phyloP scores from a whole-genome alignment of 2,113 vertebrate genomes.

The Gnathonemus echidnorhynchus region DNA sequence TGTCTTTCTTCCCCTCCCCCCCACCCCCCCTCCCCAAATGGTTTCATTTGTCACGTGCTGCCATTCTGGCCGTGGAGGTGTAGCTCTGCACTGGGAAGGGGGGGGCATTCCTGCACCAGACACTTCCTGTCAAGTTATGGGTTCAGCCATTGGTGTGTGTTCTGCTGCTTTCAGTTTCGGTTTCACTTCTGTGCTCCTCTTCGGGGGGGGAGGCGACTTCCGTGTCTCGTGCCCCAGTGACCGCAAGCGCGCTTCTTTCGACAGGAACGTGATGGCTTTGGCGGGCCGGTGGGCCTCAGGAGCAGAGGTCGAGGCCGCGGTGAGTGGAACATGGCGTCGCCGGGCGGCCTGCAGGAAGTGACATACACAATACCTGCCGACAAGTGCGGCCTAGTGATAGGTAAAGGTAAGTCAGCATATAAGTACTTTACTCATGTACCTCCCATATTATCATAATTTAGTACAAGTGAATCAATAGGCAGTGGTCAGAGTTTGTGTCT shows the following conservation, averaged over 20 bases:
- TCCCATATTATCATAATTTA: neutral
- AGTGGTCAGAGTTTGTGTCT: neutral
- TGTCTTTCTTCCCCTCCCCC: neutral
- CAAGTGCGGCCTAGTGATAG: slow-evolving; percentile 96
- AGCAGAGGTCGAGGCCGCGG: slow-evolving; percentile 76
- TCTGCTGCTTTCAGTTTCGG: neutral
- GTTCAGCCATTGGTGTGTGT: neutral
- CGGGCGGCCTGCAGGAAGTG: slow-evolving; percentile 85
- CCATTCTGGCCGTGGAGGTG: neutral
- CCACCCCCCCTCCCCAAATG: neutral
- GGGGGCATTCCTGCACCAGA: neutral
- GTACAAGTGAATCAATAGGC: neutral
- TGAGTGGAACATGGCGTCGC: slow-evolving; percentile 74
- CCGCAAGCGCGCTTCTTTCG: slow-evolving; percentile 12
- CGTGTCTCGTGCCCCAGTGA: neutral
- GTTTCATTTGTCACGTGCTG: neutral
- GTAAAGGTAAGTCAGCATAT: slow-evolving; percentile 73
- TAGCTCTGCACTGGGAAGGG: neutral
- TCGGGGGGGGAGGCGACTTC: neutral
- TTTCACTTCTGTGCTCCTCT: neutral
- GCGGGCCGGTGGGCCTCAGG: slow-evolving; percentile 64
- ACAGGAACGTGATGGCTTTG: slow-evolving; percentile 90
- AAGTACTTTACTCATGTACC: neutral
- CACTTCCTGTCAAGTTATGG: neutral
- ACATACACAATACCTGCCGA: slow-evolving; percentile 93